Conservation (phyloP, 2,113 vertebrate species). For the Uria lomvia region DNA sequence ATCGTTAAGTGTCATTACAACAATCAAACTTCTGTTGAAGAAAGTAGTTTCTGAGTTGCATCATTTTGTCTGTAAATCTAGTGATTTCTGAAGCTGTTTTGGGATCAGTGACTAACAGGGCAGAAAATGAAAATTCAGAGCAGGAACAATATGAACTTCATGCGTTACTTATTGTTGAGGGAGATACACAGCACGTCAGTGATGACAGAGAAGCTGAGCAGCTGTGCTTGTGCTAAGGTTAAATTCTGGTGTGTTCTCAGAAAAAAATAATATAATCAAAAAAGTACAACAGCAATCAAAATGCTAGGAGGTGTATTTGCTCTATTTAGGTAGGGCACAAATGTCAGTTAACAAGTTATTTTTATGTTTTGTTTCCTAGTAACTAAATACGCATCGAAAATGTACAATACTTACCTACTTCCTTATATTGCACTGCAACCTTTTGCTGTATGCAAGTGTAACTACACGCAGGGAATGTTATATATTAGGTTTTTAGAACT, state of each 20-base stretch:
- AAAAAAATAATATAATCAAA: not conserved
- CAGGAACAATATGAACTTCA: not conserved
- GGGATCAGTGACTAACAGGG: constrained; percentile 12
- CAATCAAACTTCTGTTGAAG: not conserved
- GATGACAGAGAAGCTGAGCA: not conserved
- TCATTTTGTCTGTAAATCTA: not conserved
- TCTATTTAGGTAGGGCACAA: not conserved
- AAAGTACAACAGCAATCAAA: not conserved
- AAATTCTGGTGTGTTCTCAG: not conserved
- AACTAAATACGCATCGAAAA: not conserved
- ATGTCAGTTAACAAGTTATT: not conserved
- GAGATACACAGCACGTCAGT: not conserved
- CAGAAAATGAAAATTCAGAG: constrained; percentile 32
- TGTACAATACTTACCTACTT: not conserved
- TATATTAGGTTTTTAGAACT: not conserved
- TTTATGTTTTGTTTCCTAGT: not conserved
- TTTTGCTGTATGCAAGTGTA: not conserved
- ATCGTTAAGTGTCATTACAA: not conserved
- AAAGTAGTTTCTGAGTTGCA: not conserved
- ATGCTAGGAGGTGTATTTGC: not conserved
- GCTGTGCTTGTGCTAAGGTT: not conserved
- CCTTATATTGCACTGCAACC: not conserved
- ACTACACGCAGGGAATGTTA: not conserved
- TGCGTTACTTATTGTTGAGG: not conserved
- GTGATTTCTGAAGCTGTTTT: constrained; percentile 37